Conservation (phyloP, 2,797 vertebrate genomes). For the Fundulus diaphanus region DNA sequence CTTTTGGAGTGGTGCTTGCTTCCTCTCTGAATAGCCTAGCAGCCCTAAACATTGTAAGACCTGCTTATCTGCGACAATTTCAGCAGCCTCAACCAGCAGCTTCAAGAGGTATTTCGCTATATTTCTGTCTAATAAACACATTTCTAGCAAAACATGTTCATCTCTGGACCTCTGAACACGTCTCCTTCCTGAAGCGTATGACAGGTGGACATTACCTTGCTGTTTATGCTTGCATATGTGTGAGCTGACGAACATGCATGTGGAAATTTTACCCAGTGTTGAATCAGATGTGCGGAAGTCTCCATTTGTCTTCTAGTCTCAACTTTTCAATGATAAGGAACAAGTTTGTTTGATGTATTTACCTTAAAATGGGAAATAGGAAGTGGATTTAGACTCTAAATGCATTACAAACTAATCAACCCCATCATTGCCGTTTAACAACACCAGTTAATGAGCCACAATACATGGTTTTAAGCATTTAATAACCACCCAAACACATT, state of each 20-base stretch:
- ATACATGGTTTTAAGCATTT: not conserved
- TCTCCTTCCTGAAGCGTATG: not conserved
- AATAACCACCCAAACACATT: not conserved
- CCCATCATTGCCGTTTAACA: not conserved
- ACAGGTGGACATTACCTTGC: not conserved
- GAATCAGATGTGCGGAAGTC: not conserved
- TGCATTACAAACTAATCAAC: not conserved
- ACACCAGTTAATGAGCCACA: not conserved
- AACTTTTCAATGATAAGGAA: not conserved
- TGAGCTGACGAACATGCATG: not conserved
- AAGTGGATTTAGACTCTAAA: not conserved
- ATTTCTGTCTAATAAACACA: no score
- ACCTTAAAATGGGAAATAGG: not conserved
- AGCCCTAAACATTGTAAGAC: not conserved
- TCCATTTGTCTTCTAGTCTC: not conserved
- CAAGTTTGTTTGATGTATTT: not conserved
- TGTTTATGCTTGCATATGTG: not conserved
- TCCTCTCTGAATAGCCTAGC: not conserved
- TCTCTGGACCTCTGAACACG: not conserved
- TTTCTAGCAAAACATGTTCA: not conserved
- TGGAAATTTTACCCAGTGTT: not conserved
- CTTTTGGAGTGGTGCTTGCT: not conserved
- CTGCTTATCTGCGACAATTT: not conserved
- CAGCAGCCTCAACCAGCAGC: not conserved
- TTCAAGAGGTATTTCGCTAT: no score